phyloP scores from a whole-genome alignment of 2,797 vertebrate species.

The Rallus crepitans region DNA sequence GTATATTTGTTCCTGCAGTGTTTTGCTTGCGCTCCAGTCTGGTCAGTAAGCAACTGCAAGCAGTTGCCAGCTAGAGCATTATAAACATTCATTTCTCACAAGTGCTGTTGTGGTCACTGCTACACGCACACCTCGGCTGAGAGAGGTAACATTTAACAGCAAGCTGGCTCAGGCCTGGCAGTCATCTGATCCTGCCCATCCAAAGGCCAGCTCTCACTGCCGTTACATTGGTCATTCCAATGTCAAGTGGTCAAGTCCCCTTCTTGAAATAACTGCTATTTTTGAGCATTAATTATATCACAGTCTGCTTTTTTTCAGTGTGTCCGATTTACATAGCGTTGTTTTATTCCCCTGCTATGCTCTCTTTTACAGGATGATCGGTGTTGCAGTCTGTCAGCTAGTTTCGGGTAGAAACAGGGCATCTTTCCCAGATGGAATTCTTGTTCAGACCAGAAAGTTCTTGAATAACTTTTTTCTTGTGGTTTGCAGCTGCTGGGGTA shows the following conservation, averaged over 20 bases:
- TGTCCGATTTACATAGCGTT: neutral
- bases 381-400: neutral
- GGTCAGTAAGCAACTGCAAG: slow-evolving; percentile 20
- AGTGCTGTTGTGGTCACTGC: neutral
- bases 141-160: neutral
- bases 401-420: neutral
- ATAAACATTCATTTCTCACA: slow-evolving; percentile 19
- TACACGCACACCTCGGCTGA: neutral
- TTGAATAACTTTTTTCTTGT: neutral
- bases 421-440: neutral
- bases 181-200: neutral
- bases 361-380: neutral
- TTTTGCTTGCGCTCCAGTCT: slow-evolving; percentile 7
- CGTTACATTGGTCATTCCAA: neutral
- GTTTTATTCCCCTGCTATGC: neutral
- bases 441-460: neutral
- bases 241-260: neutral
- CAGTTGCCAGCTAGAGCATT: neutral
- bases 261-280: slow-evolving; percentile 16
- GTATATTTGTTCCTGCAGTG: slow-evolving; percentile 38
- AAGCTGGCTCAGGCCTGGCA: neutral
- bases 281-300: neutral
- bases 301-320: neutral
- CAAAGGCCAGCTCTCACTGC: neutral
- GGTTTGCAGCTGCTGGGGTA: neutral